Base-by-base conservation (phyloP, 2,113 vertebrate genomes). In the Lophura nycthemera region DNA sequence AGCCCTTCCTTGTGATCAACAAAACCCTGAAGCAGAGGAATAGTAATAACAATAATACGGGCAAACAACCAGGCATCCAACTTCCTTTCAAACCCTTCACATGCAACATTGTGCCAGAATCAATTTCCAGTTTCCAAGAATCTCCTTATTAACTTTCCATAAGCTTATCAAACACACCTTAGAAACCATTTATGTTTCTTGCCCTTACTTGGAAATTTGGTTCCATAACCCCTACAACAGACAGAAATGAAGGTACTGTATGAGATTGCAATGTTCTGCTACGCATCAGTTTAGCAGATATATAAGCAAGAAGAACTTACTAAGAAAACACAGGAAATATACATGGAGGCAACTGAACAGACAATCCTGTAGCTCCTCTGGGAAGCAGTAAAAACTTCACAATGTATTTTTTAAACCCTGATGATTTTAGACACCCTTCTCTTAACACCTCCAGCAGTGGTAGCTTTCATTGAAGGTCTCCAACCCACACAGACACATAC, bases 111-210 rank as follows among this genome's bases (percentile, higher is more conserved):
- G 60, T 0, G 0, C 43, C 79, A 86, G 48, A 73, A 10, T 32
- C 80, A 40, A 80, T 86, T 91, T 88, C 56, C 60, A 86, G 76
- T 88, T 96, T 92, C 69, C 73, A 88, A 64, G 80, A 95, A 86
- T 67, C 76, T 92, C 47, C 43, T 86, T 17, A 74, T 78, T 90
- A 65, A 74, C 80, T 73, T 86, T 77, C 48, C 73, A 71, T 8
- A 86, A 66, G 45, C 56, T 86, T 90, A 88, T 66, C 86, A 90
- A 76, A 83, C 1, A 2, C 32, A 74, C 66, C 67, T 76, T 32
- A 80, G 65, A 93, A 91, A 72, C 4, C 48, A 86, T 80, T 91
- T 65, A 24, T 30, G 24, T 86, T 88, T 73, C 80, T 88, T 93
- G 80, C 30, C 43, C 45, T 80, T 61, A 61, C 75, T 81, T 57